Evolutionary conservation across 2,113 vertebrate genomes (phyloP), one percentile per base, ranked within the genome.

Genomic region (Pogona vitticeps): DNA sequence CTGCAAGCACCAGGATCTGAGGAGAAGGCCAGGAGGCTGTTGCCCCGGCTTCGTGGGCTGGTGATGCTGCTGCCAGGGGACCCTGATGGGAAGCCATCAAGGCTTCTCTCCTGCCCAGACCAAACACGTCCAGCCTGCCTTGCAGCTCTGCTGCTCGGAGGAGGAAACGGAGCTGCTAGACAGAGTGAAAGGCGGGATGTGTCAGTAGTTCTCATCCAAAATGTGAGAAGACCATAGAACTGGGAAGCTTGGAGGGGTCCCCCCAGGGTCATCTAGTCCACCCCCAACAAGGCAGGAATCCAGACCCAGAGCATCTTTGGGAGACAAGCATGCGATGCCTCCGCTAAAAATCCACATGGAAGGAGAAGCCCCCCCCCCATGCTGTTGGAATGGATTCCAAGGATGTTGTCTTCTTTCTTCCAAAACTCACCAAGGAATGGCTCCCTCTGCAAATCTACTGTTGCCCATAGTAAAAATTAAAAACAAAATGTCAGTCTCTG

Each of bases 381-480:
- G n/a, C n/a, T n/a, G n/a, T n/a, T n/a, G n/a, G n/a, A n/a, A n/a
- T n/a, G n/a, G n/a, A n/a, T n/a, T n/a, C n/a, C n/a, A n/a, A 52
- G 46, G 10, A 10, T 52, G 5, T 52, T n/a, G 42, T 14, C 6
- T 46, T 38, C 0, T 0, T 68, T 1, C 33, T 20, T 2, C 3
- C 1, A 12, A 14, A 83, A 65, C 1, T 4, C 4, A 65, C 9
- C 52, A 1, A 0, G 10, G n/a, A 58, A 4, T 4, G 2, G 1
- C 18, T 0, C 36, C 18, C 38, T 21, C 82, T 13, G 56, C n/a
- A 36, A 17, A 56, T 46, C 36, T 26, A 52, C 0, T 4, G 65
- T 3, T 40, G n/a, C 14, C 0, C 6, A 12, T 0, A 20, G 67
- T 2, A 67, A 3, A 3, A 52, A 10, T 10, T 6, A 52, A 52